Conservation (phyloP, 2,113 vertebrate species). For the Hippotragus niger region DNA sequence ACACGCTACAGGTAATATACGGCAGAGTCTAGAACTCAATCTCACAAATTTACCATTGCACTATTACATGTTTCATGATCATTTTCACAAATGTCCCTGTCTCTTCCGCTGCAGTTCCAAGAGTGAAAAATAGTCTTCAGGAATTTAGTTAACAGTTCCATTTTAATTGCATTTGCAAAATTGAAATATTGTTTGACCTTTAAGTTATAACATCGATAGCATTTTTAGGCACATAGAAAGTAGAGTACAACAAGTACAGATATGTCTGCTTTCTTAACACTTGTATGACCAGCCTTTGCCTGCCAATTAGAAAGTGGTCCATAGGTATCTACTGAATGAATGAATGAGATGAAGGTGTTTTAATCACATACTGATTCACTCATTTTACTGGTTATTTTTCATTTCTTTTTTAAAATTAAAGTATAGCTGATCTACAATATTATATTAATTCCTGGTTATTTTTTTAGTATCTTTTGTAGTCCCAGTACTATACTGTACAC, state of each 20-base stretch:
- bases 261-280: neutral
- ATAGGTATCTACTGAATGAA: neutral
- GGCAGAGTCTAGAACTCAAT: neutral
- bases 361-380: neutral
- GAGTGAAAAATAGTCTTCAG: neutral
- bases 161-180: neutral
- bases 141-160: neutral
- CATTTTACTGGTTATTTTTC: neutral
- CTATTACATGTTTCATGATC: neutral
- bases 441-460: neutral
- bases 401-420: neutral
- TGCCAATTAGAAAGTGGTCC: neutral
- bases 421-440: neutral
- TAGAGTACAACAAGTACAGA: neutral
- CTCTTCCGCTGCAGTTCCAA: neutral
- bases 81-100: neutral
- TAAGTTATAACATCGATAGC: neutral
- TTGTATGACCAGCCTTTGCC: neutral
- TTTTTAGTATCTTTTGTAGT: neutral
- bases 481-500: neutral
- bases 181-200: neutral
- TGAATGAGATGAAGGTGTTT: neutral
- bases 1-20: neutral
- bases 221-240: slow-evolving; percentile 10
- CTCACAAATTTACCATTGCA: neutral